phyloP scores from a whole-genome alignment of 2,888 invertebrate species.

The Amphipyra tragopoginis region DNA sequence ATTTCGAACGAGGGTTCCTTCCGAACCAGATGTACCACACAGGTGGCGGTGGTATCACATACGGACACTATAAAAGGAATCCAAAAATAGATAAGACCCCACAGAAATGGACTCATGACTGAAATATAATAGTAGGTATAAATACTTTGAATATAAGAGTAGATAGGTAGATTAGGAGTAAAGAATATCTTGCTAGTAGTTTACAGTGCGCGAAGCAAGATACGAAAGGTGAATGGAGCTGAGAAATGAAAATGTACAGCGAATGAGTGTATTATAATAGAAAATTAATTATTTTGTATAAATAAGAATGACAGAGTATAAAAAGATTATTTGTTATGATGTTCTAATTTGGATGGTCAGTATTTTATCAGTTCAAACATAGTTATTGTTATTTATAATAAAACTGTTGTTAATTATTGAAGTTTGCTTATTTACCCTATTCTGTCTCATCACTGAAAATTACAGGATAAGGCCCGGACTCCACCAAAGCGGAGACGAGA shows the following conservation, averaged over 20 bases:
- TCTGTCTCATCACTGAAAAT: too few relatives aligned
- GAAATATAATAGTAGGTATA: conserved; percentile 25
- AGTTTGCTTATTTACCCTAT: conserved; percentile 32
- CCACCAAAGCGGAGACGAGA: too few relatives aligned
- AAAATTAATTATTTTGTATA: conserved; percentile 16
- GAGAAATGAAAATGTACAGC: conserved; percentile 15
- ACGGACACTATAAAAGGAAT: conserved; percentile 83
- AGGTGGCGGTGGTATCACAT: conserved; percentile 81
- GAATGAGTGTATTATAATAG: conserved; percentile 24
- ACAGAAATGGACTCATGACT: conserved; percentile 61
- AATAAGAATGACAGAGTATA: conserved; percentile 8
- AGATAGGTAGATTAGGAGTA: background rate
- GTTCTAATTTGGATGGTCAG: conserved; percentile 67
- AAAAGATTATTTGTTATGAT: conserved; percentile 11
- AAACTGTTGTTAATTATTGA: conserved; percentile 59
- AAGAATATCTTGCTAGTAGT: conserved; percentile 10
- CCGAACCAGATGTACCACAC: conserved; percentile 88
- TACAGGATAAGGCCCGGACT: too few relatives aligned
- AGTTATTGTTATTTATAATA: conserved; percentile 67
- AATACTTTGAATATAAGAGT: conserved; percentile 13
- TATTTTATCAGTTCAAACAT: conserved; percentile 61
- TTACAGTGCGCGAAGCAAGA: conserved; percentile 14
- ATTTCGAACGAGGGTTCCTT: conserved; percentile 84
- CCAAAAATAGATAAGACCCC: conserved; percentile 74
- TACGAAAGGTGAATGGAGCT: background rate